These are phyloP conservation scores for Leptoclinus maculatus DNA, from an alignment of 2,797 vertebrate species.

Conservation along the genomic window DNA sequence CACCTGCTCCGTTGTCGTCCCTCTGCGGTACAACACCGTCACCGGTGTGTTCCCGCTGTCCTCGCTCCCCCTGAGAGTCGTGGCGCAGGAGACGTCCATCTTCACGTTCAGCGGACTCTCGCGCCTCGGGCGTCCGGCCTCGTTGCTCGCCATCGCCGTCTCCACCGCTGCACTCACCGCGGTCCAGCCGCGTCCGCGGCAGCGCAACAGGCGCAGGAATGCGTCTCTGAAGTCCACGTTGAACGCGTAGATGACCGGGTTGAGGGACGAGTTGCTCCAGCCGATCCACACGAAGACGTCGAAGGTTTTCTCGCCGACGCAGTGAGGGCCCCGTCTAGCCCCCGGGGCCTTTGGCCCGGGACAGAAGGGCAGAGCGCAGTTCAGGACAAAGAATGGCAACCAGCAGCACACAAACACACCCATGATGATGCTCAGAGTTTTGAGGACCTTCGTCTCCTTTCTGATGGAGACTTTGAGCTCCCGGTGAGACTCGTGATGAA, in stretches of 20 bases:
- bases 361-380: constrained; percentile 81
- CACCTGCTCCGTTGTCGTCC: constrained; percentile 35
- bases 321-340: constrained; percentile 59
- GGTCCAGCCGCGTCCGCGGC: constrained; percentile 49
- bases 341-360: constrained; percentile 51
- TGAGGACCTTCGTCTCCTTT: constrained; percentile 80
- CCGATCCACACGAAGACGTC: constrained; percentile 83
- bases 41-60: constrained; percentile 70
- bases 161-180: constrained; percentile 60
- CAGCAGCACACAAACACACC: constrained; percentile 83
- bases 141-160: constrained; percentile 63
- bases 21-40: constrained; percentile 61
- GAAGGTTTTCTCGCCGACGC: constrained; percentile 79
- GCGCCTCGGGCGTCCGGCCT: constrained; percentile 41
- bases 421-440: constrained; percentile 81
- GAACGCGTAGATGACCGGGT: constrained; percentile 82
- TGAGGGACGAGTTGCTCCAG: constrained; percentile 82
- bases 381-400: constrained; percentile 81
- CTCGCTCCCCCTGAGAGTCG: constrained; percentile 59
- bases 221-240: constrained; percentile 82
- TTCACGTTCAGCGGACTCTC: constrained; percentile 48
- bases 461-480: constrained; percentile 74
- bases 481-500: constrained; percentile 34
- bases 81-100: constrained; percentile 35
- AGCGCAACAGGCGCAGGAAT: constrained; percentile 77